These are phyloP conservation scores for Nephrocerus scutellatus DNA, from an alignment of 2,888 invertebrate genomes.

Conservation along the genomic window DNA sequence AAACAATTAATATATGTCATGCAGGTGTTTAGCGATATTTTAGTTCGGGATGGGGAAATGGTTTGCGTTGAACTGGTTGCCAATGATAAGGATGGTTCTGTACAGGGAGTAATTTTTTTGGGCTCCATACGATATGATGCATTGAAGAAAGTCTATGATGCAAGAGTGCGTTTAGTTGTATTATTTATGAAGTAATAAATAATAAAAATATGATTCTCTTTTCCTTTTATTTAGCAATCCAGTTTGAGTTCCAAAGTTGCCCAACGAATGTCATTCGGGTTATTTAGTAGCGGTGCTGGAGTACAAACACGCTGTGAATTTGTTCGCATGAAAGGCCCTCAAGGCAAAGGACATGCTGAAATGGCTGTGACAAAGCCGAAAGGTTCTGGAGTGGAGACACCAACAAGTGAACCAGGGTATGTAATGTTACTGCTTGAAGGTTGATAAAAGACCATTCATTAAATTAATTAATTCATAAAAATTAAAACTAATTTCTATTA, in stretches of 20 bases:
- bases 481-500: too few relatives aligned
- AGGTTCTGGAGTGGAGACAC: conserved; percentile 90
- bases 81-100: conserved; percentile 73
- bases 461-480: too few relatives aligned
- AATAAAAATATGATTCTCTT: neutral
- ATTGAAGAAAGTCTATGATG: conserved; percentile 92
- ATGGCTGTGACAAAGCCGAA: conserved; percentile 93
- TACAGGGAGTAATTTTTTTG: conserved; percentile 91
- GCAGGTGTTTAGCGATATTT: conserved; percentile 95
- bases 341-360: conserved; percentile 94
- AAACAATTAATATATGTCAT: conserved; percentile 2
- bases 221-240: conserved; percentile 60
- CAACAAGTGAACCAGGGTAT: conserved; percentile 79
- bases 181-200: neutral
- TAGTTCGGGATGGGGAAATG: conserved; percentile 97
- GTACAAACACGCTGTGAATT: conserved; percentile 86
- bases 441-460: too few relatives aligned
- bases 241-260: conserved; percentile 91
- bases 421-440: too few relatives aligned
- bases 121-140: conserved; percentile 98
- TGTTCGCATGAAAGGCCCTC: conserved; percentile 96
- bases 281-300: conserved; percentile 66
- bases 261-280: conserved; percentile 89
- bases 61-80: conserved; percentile 97
- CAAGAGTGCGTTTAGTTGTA: conserved; percentile 61